These are phyloP conservation scores for Amphilophus citrinellus DNA, from an alignment of 2,113 vertebrate genomes.

Conservation along the genomic window DNA sequence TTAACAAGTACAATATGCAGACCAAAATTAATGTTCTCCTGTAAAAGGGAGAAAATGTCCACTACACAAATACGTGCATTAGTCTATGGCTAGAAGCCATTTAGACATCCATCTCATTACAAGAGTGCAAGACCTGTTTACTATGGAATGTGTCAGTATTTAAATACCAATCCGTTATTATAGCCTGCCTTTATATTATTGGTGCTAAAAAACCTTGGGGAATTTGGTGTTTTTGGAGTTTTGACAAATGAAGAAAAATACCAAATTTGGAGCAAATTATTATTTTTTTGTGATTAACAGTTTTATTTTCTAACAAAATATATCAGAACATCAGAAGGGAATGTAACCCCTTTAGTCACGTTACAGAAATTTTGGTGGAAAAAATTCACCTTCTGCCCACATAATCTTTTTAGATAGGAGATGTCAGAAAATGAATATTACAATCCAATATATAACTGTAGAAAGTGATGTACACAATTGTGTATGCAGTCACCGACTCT, in stretches of 20 bases:
- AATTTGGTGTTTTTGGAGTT: background rate
- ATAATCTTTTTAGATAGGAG: too few relatives aligned
- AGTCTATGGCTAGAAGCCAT: constrained; percentile 44
- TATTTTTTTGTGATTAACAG: too few relatives aligned
- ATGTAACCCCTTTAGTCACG: background rate
- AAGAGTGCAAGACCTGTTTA: constrained; percentile 28
- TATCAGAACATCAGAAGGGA: background rate
- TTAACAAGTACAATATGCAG: constrained; percentile 1
- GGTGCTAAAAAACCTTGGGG: background rate
- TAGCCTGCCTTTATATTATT: constrained; percentile 1
- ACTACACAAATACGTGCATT: constrained; percentile 14
- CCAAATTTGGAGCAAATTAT: background rate
- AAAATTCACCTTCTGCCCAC: background rate
- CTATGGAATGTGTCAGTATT: constrained; percentile 31
- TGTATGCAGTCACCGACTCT: too few relatives aligned
- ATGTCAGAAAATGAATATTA: too few relatives aligned
- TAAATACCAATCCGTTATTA: constrained; percentile 34
- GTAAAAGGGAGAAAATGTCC: constrained; percentile 18
- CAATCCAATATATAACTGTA: too few relatives aligned
- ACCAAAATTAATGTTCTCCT: constrained; percentile 6
- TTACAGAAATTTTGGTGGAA: too few relatives aligned
- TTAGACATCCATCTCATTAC: constrained; percentile 47
- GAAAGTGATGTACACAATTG: too few relatives aligned
- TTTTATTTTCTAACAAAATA: background rate
- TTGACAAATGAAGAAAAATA: background rate